Base-by-base conservation (phyloP, 2,113 vertebrate genomes). In the Cinclus cinclus region DNA sequence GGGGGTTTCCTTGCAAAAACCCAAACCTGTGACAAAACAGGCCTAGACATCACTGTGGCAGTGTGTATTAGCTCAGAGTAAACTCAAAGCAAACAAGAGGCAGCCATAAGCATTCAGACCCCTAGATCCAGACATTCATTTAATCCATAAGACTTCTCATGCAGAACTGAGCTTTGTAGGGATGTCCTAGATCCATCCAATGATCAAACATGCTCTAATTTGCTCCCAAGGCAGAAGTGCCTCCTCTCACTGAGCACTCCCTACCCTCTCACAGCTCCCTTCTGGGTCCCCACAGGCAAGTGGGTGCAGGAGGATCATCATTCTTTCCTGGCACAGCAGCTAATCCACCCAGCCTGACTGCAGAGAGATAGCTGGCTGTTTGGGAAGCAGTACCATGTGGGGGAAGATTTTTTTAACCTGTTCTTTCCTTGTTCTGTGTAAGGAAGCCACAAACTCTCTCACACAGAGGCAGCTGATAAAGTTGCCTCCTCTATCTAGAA, bases 281-380 rank as follows among this genome's bases (percentile, higher is more conserved):
- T 89, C 85, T 86, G 92, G 93, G 87, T 80, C 41, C 92, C 93
- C 90, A 85, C 30, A 3, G 90, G 87, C 6, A 4, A 90, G 71
- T 77, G 78, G 85, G 70, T 90, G 90, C 91, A 56, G 46, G n/a
- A 90, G 87, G 88, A 86, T 91, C 76, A 86, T 88, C 92, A 69
- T 88, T 75, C 90, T 90, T 92, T 90, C 95, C 93, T 90, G 95
- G 90, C 95, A 94, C 93, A 83, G 82, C 81, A 87, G 84, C 59
- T 68, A 92, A 94, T 89, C 93, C 90, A 67, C 67, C 79, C 90
- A 59, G 83, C 79, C 79, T 46, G 94, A 39, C 88, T 75, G 67
- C 88, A 75, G 47, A 63, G 80, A 92, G 65, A 62, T 58, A 84
- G 63, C 55, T 85, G 92, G 28, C 52, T 53, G 52, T 53, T 53